Evolutionary conservation across 2,797 vertebrate genomes (phyloP).

Genomic region (Anomalospiza imberbis): DNA sequence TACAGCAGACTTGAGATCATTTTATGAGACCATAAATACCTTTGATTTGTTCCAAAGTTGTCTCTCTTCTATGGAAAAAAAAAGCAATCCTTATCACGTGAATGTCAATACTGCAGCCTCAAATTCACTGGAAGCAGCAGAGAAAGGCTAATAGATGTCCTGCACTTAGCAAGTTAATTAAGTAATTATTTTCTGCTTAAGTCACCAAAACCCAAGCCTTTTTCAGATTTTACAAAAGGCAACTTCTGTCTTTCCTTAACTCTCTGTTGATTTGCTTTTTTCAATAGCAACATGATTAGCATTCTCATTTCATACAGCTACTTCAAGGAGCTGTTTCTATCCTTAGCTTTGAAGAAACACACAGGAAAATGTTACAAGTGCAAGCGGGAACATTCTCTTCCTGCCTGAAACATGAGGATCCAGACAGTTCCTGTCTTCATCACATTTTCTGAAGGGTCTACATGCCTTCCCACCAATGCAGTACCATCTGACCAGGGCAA

Average conservation of each 20-base stretch:
- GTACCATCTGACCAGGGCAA: not conserved
- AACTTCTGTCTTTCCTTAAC: not conserved
- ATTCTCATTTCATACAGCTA: not conserved
- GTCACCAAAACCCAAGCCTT: not conserved
- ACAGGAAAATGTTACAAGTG: not conserved
- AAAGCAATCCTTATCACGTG: not conserved
- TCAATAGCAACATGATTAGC: not conserved
- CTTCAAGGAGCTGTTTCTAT: not conserved
- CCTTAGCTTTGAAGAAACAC: not conserved
- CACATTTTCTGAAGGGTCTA: not conserved
- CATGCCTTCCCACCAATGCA: not conserved
- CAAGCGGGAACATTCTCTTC: not conserved
- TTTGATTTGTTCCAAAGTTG: not conserved
- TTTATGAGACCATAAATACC: not conserved
- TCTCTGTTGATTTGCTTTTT: not conserved
- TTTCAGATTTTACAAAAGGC: not conserved
- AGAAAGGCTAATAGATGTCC: not conserved
- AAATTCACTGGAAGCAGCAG: not conserved
- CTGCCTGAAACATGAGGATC: not conserved
- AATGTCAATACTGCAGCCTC: not conserved
- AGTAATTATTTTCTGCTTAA: not conserved
- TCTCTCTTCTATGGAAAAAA: not conserved
- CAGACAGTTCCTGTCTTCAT: not conserved
- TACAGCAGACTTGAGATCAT: rapidly evolving
- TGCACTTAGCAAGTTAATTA: not conserved